Base-by-base conservation (phyloP, 92 coral and sea anemone species). In the Galaxea fascicularis region DNA sequence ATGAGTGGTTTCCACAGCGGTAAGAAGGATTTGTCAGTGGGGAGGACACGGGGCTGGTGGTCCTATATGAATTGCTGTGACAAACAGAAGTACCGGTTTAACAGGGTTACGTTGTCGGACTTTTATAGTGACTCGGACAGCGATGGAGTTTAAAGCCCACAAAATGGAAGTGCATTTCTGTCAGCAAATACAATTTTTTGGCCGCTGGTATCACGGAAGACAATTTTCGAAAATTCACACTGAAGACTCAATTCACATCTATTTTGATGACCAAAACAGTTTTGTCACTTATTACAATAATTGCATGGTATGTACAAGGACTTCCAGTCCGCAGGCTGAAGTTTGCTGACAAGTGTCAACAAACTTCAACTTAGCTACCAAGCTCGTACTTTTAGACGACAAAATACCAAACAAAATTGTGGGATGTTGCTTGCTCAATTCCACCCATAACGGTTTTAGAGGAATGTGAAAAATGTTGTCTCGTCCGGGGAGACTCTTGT, bases 61-160 rank as follows among this genome's bases (percentile, higher is more conserved):
- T 89, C 92, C 0, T 97, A 95, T 65, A 76, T 97, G 87, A 97
- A 97, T 85, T 97, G 99, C 84, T 97, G 94, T 57, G 80, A 87
- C 44, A 91, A 78, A 44, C 90, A 90, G 81, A 80, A 77, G 29
- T 94, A 94, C 82, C 90, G 91, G 57, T 94, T 94, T 65, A 93
- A 92, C 79, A 85, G 90, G 53, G 98, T 94, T 74, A 92, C 95
- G 24, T 52, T 94, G 12, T 90, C 92, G 52, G 98, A 94, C 68
- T 94, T 92, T 63, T 94, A 94, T 89, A 92, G 95, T 74, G 98
- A 94, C 24, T 89, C 93, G 31, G 98, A 94, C 49, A 94, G 98
- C 73, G 98, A 94, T 15, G 98, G 95, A n/a, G 93, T 94, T 18
- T 94, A 64, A 83, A 68, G 8, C 52, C 35, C 1, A 10, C 9